Conservation (phyloP, 2,888 invertebrate genomes). For the Lepeophtheirus nordmannii region DNA sequence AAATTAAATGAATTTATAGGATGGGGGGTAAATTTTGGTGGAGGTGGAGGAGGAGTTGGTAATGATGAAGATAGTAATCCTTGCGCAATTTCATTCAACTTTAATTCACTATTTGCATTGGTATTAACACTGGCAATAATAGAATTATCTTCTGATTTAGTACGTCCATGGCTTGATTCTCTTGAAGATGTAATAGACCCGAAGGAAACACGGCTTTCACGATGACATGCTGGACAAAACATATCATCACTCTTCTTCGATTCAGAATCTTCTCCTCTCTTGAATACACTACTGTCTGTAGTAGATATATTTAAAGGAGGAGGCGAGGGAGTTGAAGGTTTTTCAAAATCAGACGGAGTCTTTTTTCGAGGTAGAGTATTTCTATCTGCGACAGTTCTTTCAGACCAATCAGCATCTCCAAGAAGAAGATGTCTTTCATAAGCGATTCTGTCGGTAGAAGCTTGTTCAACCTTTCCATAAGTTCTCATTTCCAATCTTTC, state of each 20-base stretch:
- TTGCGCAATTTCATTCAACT: neutral
- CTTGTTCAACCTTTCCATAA: neutral
- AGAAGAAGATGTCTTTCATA: slow-evolving; percentile 4
- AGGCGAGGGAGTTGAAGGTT: neutral
- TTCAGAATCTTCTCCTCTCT: neutral
- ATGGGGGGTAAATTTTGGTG: neutral
- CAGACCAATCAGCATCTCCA: slow-evolving; percentile 7
- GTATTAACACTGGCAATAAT: too few relatives aligned
- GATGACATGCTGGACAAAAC: slow-evolving; percentile 14
- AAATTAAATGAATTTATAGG: too few relatives aligned
- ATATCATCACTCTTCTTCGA: neutral
- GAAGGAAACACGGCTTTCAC: slow-evolving; percentile 7
- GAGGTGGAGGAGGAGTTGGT: slow-evolving; percentile 13
- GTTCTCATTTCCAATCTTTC: too few relatives aligned
- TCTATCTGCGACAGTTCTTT: neutral
- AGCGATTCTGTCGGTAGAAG: slow-evolving; percentile 3
- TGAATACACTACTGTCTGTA: neutral
- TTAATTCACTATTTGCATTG: too few relatives aligned
- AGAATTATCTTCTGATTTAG: too few relatives aligned
- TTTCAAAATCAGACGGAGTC: neutral
- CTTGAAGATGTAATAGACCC: slow-evolving; percentile 4
- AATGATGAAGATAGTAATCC: neutral
- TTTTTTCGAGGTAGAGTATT: slow-evolving; percentile 13
- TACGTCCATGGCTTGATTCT: too few relatives aligned
- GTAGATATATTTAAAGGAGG: neutral